Evolutionary conservation across 2,888 invertebrate species (phyloP).

Genomic region (Calameuta pallipes): DNA sequence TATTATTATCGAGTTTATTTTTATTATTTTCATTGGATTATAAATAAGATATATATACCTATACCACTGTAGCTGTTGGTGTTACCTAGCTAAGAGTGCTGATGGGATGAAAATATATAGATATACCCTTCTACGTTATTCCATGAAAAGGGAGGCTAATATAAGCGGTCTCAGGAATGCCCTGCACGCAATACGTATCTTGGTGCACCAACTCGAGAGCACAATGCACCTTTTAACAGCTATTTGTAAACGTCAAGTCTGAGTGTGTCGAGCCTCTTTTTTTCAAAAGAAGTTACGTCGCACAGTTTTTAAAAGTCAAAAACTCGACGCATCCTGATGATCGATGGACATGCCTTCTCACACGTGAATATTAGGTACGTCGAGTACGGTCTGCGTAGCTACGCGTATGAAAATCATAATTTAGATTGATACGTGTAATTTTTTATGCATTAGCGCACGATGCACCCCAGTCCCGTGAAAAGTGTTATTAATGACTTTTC

Average conservation of each 20-base stretch:
- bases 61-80: background rate
- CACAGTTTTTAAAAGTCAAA: background rate
- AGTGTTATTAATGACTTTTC: constrained; percentile 13
- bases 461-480: constrained; percentile 5
- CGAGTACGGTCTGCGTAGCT: background rate
- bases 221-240: constrained; percentile 14
- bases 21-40: background rate
- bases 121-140: background rate
- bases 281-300: constrained; percentile 12
- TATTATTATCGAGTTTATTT: background rate
- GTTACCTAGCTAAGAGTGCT: background rate
- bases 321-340: constrained; percentile 7
- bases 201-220: background rate
- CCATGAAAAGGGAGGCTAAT: background rate
- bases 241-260: constrained; percentile 18
- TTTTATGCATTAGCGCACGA: constrained; percentile 16
- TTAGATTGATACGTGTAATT: constrained; percentile 23
- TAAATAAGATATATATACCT: background rate
- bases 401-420: constrained; percentile 11
- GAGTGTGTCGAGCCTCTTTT: background rate
- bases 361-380: background rate
- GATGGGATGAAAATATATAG: background rate
- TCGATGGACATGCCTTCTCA: constrained; percentile 13
- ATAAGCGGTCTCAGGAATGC: background rate
- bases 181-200: constrained; percentile 1